Evolutionary conservation across 2,113 vertebrate species (phyloP).

Genomic region (Lepus timidus): DNA sequence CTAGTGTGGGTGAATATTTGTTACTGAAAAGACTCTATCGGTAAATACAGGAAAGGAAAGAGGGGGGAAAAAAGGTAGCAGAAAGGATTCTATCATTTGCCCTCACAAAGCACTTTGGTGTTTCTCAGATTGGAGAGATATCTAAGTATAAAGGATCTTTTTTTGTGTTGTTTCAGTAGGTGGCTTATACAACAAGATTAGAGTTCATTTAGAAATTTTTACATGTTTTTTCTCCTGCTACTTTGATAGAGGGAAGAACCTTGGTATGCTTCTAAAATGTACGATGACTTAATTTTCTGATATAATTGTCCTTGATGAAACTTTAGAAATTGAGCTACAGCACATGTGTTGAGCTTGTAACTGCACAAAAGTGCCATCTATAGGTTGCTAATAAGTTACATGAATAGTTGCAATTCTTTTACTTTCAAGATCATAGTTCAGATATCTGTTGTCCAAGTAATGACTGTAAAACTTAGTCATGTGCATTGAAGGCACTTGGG

Average conservation of each 20-base stretch:
- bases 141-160: conserved; percentile 48
- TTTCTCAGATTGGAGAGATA: not conserved
- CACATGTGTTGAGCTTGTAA: not conserved
- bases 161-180: conserved; percentile 11
- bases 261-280: not conserved
- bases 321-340: conserved; percentile 27
- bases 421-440: not conserved
- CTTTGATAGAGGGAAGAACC: not conserved
- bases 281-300: not conserved
- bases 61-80: accelerated
- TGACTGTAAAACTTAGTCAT: not conserved
- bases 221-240: conserved; percentile 15
- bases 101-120: not conserved
- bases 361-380: conserved; percentile 20
- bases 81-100: not conserved
- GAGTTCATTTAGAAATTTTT: conserved; percentile 33
- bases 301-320: not conserved
- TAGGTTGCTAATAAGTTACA: conserved; percentile 28
- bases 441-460: not conserved
- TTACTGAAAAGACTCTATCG: not conserved
- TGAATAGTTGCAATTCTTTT: not conserved
- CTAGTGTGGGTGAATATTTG: not conserved
- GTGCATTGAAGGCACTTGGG: not conserved
- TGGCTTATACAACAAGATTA: conserved; percentile 32
- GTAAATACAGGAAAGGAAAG: not conserved